Evolutionary conservation across 2,113 vertebrate species (phyloP), one percentile per base, ranked within the genome.

Genomic region (Phasianus colchicus): DNA sequence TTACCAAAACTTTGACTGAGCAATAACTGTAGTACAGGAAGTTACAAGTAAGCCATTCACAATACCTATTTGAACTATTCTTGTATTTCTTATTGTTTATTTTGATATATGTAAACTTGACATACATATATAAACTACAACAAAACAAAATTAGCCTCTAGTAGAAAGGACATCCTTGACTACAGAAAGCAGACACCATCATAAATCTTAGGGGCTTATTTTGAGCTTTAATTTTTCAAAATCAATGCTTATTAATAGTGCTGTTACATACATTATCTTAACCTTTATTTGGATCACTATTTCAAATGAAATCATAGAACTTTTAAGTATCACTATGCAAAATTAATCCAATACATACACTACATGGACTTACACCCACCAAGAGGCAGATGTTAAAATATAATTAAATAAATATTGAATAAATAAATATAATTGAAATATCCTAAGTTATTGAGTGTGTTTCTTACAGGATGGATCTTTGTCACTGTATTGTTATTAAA

Each of bases 241-340:
- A n/a, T 42, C 34, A 21, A 6, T 47, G 16, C 0, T 50, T 5
- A 27, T 1, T 54, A 13, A 12, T 8, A 74, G 15, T 3, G 1
- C 10, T 15, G 19, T 7, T 57, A 18, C 36, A 75, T 64, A 36
- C 5, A 42, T 48, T 67, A 64, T 4, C 13, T 79, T 79, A 50
- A 12, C 12, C 64, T 82, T 78, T 55, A 22, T 47, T 58, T 64
- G 21, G 29, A 13, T 48, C 17, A 20, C 4, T 42, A 60, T 34
- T 93, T 65, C 10, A 69, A 79, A 57, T 5, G 21, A 65, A 88
- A 61, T 43, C 14, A 40, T 38, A 1, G 11, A 36, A 30, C 11
- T 48, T 48, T 12, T 47, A 78, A 77, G 3, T 42, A 55, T 50
- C 32, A 38, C 22, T 17, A 42, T 2, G 29, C 5, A 55, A 92